Conservation (phyloP, 2,888 invertebrate genomes). For the Branchellion lobata region DNA sequence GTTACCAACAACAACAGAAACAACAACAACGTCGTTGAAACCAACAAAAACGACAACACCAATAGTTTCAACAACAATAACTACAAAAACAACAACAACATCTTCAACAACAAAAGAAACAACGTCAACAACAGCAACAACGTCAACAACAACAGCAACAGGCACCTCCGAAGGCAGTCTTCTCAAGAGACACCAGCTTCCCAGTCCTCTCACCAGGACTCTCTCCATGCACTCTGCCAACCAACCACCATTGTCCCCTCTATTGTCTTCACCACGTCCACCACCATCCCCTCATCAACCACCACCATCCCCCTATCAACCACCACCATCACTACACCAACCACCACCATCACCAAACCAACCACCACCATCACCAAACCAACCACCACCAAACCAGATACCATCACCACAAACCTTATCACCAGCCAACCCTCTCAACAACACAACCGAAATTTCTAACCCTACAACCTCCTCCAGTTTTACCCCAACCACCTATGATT, state of each 20-base stretch:
- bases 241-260: too few relatives aligned
- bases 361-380: too few relatives aligned
- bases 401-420: neutral
- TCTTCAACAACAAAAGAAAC: neutral
- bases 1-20: too few relatives aligned
- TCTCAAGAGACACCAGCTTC: neutral
- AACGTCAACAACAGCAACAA: neutral
- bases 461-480: too few relatives aligned
- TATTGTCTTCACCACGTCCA: too few relatives aligned
- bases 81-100: neutral
- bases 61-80: neutral
- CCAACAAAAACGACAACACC: neutral
- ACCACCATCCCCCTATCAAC: too few relatives aligned
- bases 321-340: too few relatives aligned
- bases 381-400: too few relatives aligned
- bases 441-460: too few relatives aligned
- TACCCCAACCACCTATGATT: neutral
- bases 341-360: too few relatives aligned
- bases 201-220: neutral
- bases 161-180: too few relatives aligned
- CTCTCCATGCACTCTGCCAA: neutral
- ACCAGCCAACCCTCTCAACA: neutral
- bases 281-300: too few relatives aligned
- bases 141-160: neutral
- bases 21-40: neutral